A percentile compares a stretch with the other conserved stretches of the same genome.
phyloP scores from a whole-genome alignment of 2,113 vertebrate species.

The Larimichthys crocea region DNA sequence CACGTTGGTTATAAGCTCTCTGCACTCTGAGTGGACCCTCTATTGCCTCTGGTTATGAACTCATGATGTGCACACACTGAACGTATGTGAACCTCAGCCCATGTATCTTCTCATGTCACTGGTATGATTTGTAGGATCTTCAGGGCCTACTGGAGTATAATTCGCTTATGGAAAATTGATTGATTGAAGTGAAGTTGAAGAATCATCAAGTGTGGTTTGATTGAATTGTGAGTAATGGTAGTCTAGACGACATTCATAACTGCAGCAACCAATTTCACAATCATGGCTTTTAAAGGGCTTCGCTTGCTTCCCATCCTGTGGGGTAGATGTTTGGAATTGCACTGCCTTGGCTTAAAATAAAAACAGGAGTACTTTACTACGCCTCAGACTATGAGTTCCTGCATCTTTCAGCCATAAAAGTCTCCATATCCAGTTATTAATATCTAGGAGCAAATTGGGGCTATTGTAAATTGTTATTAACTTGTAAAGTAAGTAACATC shows the following conservation, averaged over 20 bases:
- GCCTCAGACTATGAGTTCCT: neutral
- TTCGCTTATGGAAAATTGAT: conserved; percentile 70
- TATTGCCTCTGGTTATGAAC: neutral
- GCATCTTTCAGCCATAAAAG: neutral
- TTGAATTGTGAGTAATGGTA: conserved; percentile 74
- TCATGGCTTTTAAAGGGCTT: conserved; percentile 52
- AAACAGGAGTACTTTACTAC: neutral
- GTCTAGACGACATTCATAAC: conserved; percentile 53
- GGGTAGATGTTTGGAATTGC: neutral
- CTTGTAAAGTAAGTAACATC: neutral
- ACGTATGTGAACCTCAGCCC: neutral
- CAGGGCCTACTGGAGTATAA: conserved; percentile 50
- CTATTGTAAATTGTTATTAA: neutral
- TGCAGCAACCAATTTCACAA: conserved; percentile 34
- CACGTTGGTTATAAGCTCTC: neutral
- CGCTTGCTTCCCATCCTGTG: conserved; percentile 42
- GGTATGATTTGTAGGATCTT: conserved; percentile 57
- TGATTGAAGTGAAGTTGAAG: conserved; percentile 67
- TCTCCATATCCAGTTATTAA: neutral
- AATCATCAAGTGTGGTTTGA: conserved; percentile 74
- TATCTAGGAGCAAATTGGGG: neutral
- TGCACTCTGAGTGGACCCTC: neutral
- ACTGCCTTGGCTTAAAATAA: neutral
- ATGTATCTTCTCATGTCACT: conserved; percentile 34
- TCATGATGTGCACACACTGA: neutral